These are phyloP conservation scores for Drosophila albomicans DNA, from an alignment of 1,140 invertebrate species.

Conservation along the genomic window DNA sequence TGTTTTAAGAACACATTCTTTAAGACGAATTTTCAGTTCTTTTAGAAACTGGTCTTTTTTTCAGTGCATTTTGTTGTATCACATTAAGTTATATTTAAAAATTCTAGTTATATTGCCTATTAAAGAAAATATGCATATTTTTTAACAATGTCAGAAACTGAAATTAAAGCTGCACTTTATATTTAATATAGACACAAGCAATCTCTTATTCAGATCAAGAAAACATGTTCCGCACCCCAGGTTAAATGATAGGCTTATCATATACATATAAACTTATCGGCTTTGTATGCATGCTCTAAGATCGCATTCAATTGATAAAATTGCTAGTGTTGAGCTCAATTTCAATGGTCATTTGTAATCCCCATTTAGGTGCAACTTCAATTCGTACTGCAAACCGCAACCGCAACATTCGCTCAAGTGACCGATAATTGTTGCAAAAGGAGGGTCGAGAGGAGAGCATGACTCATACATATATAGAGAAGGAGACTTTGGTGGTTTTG, in stretches of 20 bases:
- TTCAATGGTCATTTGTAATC: background rate
- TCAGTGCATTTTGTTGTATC: no score
- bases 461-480: conserved; percentile 4
- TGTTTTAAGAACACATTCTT: no score
- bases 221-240: background rate
- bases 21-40: no score
- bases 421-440: conserved; percentile 1
- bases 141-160: no score
- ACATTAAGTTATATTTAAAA: no score
- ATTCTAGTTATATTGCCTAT: no score
- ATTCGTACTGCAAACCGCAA: conserved; percentile 21
- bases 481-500: background rate
- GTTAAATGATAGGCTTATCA: background rate
- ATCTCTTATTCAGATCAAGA: background rate
- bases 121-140: no score
- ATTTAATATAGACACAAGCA: no score
- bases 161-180: no score
- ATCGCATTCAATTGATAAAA: background rate
- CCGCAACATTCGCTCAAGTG: conserved; percentile 30
- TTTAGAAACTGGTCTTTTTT: no score
- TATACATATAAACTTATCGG: background rate
- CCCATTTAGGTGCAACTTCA: background rate
- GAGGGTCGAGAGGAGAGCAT: conserved; percentile 3
- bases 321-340: background rate
- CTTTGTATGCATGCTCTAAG: background rate